A percentile compares a stretch with the other conserved stretches of the same genome.
phyloP scores from a whole-genome alignment of 1,140 invertebrate species.

The Caenorhabditis tropicalis region DNA sequence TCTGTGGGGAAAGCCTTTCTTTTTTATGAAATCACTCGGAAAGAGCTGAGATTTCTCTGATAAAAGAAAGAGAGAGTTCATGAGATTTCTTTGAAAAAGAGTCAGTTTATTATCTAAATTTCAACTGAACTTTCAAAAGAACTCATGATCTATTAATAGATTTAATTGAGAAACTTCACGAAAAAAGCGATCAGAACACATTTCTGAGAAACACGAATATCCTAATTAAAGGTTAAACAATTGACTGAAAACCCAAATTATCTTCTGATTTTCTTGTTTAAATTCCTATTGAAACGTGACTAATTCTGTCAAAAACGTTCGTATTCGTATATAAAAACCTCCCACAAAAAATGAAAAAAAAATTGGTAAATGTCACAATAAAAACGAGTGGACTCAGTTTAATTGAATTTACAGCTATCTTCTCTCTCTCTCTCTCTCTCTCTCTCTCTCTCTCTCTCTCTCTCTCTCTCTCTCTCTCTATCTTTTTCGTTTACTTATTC shows the following conservation, averaged over 20 bases:
- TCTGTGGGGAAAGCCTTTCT: too few species aligned
- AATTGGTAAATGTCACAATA: not conserved
- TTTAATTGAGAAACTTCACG: too few species aligned
- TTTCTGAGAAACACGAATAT: too few species aligned
- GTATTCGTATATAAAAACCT: not conserved
- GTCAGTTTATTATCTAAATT: not conserved
- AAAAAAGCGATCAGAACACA: too few species aligned
- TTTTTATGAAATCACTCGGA: not conserved
- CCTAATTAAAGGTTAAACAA: too few species aligned
- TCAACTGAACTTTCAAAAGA: not conserved
- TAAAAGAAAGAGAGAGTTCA: too few species aligned
- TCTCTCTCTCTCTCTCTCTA: not conserved
- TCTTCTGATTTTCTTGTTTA: too few species aligned
- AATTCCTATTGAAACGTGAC: too few species aligned
- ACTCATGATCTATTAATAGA: too few species aligned
- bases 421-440: not conserved
- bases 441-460: not conserved
- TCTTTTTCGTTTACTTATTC: not conserved
- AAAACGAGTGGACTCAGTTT: not conserved
- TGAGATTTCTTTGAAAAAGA: too few species aligned
- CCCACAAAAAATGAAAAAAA: not conserved
- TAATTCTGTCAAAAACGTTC: too few species aligned
- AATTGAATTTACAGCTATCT: conserved; percentile 28
- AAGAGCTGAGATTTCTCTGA: not conserved
- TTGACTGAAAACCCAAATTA: too few species aligned